Evolutionary conservation across 1,140 invertebrate genomes (phyloP).

Genomic region (Lycorma delicatula): DNA sequence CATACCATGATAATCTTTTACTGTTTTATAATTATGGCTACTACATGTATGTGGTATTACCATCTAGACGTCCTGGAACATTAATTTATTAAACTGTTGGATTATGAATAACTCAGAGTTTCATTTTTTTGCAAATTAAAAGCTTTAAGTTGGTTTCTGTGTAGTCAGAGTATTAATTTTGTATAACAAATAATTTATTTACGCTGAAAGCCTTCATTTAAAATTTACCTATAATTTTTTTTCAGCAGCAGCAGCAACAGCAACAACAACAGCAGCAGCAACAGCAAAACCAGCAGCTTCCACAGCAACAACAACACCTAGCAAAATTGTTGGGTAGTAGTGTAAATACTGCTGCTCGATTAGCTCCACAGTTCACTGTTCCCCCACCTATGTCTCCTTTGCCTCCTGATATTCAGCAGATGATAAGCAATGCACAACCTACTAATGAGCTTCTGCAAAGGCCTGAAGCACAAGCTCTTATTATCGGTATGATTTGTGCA

Average conservation of each 20-base stretch:
- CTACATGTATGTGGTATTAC: too few relatives aligned
- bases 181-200: too few relatives aligned
- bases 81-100: too few relatives aligned
- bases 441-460: constrained; percentile 53
- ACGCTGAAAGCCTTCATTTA: background rate
- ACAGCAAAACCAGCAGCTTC: constrained; percentile 36
- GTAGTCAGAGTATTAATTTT: background rate
- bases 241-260: constrained; percentile 23
- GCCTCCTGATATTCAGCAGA: constrained; percentile 44
- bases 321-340: constrained; percentile 16
- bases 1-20: too few relatives aligned
- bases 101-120: too few relatives aligned
- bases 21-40: too few relatives aligned
- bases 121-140: too few relatives aligned
- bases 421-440: constrained; percentile 43
- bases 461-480: constrained; percentile 62
- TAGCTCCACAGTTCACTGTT: constrained; percentile 14
- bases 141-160: too few relatives aligned
- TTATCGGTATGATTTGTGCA: constrained; percentile 49
- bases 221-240: background rate
- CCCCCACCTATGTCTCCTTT: constrained; percentile 36
- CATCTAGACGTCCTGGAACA: too few relatives aligned
- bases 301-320: constrained; percentile 38
- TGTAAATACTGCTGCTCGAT: constrained; percentile 9
- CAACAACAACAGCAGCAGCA: constrained; percentile 36